These are phyloP conservation scores for Amblyjoppa fuscipennis DNA, from an alignment of 2,888 invertebrate species.

Conservation along the genomic window DNA sequence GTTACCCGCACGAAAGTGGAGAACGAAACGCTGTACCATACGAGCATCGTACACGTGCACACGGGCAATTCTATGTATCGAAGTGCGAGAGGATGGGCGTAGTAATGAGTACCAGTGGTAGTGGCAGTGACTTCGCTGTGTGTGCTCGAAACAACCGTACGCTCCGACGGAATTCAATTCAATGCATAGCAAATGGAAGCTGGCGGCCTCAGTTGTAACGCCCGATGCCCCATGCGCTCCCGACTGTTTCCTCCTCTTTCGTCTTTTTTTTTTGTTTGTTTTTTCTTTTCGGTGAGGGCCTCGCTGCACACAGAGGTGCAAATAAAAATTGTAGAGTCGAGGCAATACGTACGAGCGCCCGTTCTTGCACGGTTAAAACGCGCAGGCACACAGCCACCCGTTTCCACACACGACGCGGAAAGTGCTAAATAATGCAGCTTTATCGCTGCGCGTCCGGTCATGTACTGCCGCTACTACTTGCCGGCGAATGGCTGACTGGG, in stretches of 20 bases:
- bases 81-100: constrained; percentile 7
- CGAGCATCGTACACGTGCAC: neutral
- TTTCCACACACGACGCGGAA: constrained; percentile 32
- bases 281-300: constrained; percentile 38
- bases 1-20: constrained; percentile 34
- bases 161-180: constrained; percentile 78
- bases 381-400: neutral
- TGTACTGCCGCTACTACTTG: constrained; percentile 66
- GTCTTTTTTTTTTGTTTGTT: constrained; percentile 34
- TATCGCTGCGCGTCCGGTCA: constrained; percentile 73
- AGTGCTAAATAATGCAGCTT: constrained; percentile 79
- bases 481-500: constrained; percentile 52
- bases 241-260: constrained; percentile 64
- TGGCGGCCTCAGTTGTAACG: constrained; percentile 73
- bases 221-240: constrained; percentile 38
- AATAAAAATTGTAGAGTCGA: constrained; percentile 77
- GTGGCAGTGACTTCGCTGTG: constrained; percentile 14
- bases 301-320: constrained; percentile 73
- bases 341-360: constrained; percentile 55
- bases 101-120: neutral
- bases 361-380: constrained; percentile 38
- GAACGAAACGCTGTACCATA: constrained; percentile 24
- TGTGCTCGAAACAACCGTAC: constrained; percentile 54
- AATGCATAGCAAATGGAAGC: constrained; percentile 80
- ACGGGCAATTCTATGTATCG: constrained; percentile 3